phyloP scores from a whole-genome alignment of 1,140 invertebrate genomes.

The Planococcus citri region DNA sequence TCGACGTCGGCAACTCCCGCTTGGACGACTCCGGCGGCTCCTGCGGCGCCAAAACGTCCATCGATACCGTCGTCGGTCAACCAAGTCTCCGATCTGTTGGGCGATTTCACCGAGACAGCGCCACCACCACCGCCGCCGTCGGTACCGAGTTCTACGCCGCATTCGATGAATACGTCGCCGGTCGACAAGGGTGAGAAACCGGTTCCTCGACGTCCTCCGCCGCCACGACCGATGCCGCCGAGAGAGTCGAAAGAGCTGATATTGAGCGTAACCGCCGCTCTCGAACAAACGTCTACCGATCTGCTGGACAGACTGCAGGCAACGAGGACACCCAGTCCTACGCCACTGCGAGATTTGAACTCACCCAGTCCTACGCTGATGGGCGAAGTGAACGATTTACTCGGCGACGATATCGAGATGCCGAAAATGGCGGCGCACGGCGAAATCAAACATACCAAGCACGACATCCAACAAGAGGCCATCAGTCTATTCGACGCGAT shows the following conservation, averaged over 20 bases:
- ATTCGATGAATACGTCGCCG: not conserved
- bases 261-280: conserved; percentile 68
- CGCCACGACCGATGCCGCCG: conserved; percentile 45
- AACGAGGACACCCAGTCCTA: conserved; percentile 67
- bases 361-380: conserved; percentile 74
- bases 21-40: not conserved
- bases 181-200: conserved; percentile 25
- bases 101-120: not conserved
- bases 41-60: no score
- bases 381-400: conserved; percentile 29
- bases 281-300: conserved; percentile 76
- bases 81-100: not conserved
- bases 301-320: conserved; percentile 66
- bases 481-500: not conserved
- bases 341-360: conserved; percentile 60
- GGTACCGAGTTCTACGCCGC: not conserved
- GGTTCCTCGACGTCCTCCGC: conserved; percentile 35
- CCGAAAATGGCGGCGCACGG: not conserved
- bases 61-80: not conserved
- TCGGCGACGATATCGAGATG: conserved; percentile 30
- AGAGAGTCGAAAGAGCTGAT: conserved; percentile 72
- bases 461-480: not conserved
- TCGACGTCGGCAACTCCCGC: not conserved
- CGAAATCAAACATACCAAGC: not conserved
- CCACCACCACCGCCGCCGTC: not conserved